phyloP scores from a whole-genome alignment of 2,113 vertebrate genomes.

The Orthonyx spaldingii region DNA sequence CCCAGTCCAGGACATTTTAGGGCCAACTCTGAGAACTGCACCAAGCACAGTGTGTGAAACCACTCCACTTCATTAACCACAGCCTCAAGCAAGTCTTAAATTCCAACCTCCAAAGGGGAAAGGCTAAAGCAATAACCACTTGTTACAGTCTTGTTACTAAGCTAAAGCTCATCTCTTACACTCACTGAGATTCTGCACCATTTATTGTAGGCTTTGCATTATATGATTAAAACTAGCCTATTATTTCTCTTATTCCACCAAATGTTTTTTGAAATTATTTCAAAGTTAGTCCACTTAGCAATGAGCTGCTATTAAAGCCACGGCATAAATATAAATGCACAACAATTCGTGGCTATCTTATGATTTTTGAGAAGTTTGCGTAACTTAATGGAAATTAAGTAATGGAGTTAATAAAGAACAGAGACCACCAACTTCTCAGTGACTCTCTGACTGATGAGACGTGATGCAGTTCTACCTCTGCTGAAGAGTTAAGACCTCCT shows the following conservation, averaged over 20 bases:
- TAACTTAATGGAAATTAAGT: not conserved
- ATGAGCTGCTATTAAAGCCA: not conserved
- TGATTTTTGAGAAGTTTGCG: fast-evolving
- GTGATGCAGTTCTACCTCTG: too few relatives aligned
- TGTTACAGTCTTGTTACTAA: not conserved
- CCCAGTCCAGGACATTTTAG: not conserved
- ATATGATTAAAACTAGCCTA: not conserved
- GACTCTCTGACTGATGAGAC: not conserved
- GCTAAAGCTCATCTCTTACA: not conserved
- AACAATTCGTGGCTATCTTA: not conserved
- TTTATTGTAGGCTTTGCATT: not conserved
- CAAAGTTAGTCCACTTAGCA: not conserved
- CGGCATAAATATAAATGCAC: not conserved
- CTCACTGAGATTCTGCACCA: not conserved
- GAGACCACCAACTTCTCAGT: not conserved
- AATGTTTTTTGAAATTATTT: not conserved
- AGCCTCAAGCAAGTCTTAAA: not conserved
- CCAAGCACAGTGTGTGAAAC: not conserved
- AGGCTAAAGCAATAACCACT: constrained; percentile 11
- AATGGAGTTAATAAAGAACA: not conserved
- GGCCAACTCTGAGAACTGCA: not conserved
- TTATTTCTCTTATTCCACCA: not conserved
- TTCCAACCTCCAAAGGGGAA: not conserved
- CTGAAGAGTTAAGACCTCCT: not conserved
- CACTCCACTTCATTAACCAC: not conserved